These are phyloP conservation scores for Mobula hypostoma DNA, from an alignment of 2,113 vertebrate genomes.

Conservation along the genomic window DNA sequence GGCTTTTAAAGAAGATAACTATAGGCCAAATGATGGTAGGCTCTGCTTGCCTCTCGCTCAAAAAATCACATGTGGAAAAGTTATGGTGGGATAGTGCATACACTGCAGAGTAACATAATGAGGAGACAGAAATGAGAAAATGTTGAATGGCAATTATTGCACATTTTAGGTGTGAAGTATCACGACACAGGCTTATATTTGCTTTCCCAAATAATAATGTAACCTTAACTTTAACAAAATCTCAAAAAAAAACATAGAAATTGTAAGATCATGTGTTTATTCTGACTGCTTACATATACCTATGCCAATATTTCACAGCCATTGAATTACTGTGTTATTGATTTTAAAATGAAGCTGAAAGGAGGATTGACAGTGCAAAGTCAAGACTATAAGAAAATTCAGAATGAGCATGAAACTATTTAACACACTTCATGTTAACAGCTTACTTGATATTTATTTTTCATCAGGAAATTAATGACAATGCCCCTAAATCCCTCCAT, in stretches of 20 bases:
- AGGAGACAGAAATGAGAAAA: no score
- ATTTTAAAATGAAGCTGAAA: background rate
- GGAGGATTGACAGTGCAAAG: background rate
- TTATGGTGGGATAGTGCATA: no score
- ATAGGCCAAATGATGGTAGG: no score
- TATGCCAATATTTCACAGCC: background rate
- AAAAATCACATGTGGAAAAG: no score
- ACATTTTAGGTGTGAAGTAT: no score
- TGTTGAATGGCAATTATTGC: no score
- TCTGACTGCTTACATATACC: background rate
- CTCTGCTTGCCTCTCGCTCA: no score
- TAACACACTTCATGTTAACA: background rate
- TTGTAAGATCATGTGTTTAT: background rate
- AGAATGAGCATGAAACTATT: background rate
- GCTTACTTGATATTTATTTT: background rate
- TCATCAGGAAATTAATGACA: background rate
- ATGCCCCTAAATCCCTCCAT: background rate
- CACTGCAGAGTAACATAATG: no score
- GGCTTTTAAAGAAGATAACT: no score
- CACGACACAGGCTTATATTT: no score
- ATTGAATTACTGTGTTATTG: background rate
- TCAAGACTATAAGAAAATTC: background rate
- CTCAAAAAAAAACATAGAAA: background rate
- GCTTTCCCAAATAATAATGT: no score
- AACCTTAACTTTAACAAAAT: no score